Percentiles rank a stretch among this genome's conserved stretches.
Conservation (phyloP, 2,888 invertebrate species). For the Galerucella pusilla region DNA sequence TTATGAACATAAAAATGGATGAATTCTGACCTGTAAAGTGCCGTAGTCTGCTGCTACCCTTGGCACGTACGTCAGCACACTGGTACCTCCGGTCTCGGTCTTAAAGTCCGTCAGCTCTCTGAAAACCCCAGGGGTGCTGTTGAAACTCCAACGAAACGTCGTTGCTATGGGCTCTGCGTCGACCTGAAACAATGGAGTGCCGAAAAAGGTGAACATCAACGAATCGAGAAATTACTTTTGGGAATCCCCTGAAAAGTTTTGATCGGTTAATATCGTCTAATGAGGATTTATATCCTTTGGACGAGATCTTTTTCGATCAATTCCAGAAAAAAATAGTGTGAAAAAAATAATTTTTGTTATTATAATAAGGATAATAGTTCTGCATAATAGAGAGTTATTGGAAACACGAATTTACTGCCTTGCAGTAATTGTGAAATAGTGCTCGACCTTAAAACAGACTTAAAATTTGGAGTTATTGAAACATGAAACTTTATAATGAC, state of each 20-base stretch:
- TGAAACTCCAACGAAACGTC: constrained; percentile 74
- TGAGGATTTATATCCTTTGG: constrained; percentile 19
- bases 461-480: too few species aligned
- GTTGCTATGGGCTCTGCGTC: constrained; percentile 80
- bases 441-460: too few species aligned
- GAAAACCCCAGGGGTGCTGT: constrained; percentile 70
- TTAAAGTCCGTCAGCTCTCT: constrained; percentile 64
- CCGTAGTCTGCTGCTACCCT: constrained; percentile 77
- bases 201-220: constrained; percentile 18
- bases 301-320: background rate
- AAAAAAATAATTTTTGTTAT: too few species aligned
- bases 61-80: constrained; percentile 68
- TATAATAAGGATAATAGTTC: too few species aligned
- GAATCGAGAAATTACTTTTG: constrained; percentile 24
- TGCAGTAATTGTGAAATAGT: too few species aligned
- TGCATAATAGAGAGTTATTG: too few species aligned
- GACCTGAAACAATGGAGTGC: constrained; percentile 64
- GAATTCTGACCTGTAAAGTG: constrained; percentile 66
- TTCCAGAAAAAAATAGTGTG: background rate
- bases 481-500: too few species aligned
- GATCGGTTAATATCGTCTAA: constrained; percentile 22
- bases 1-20: too few species aligned
- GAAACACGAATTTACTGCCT: too few species aligned
- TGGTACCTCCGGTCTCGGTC: constrained; percentile 59
- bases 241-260: constrained; percentile 21